These are phyloP conservation scores for Cepaea nemoralis DNA, from an alignment of 1,140 invertebrate species.

Conservation along the genomic window DNA sequence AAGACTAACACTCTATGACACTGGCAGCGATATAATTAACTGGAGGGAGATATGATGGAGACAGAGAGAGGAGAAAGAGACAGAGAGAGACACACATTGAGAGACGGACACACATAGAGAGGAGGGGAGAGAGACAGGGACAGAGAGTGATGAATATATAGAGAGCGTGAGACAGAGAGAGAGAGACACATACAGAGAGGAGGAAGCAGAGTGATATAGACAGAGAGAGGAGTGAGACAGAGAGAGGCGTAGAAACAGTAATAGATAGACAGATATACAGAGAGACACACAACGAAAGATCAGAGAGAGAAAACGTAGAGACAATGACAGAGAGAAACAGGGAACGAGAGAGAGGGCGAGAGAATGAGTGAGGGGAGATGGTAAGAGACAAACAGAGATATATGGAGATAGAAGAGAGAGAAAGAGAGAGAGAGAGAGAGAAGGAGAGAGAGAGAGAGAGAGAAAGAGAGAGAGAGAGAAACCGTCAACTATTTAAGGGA, in stretches of 20 bases:
- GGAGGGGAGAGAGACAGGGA: neutral
- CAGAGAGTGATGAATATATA: too few species aligned
- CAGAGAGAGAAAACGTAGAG: neutral
- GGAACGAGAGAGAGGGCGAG: too few species aligned
- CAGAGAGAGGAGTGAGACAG: neutral
- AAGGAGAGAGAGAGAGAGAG: too few species aligned
- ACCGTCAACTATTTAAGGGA: too few species aligned
- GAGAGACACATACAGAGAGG: neutral
- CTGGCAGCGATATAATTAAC: too few species aligned
- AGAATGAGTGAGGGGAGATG: neutral
- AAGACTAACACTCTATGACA: too few species aligned
- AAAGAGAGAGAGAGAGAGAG: too few species aligned
- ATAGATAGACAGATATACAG: neutral
- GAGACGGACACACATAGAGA: neutral
- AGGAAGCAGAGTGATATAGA: neutral
- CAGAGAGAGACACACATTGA: too few species aligned
- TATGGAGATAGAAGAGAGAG: neutral
- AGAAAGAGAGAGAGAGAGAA: too few species aligned
- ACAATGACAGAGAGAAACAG: neutral
- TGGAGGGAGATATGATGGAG: too few species aligned
- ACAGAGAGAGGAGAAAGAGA: too few species aligned
- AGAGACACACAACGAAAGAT: neutral
- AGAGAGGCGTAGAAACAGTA: neutral
- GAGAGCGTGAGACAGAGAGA: neutral
- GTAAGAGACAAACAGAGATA: neutral